Evolutionary conservation across 2,113 vertebrate genomes (phyloP).

Genomic region (Procavia capensis): DNA sequence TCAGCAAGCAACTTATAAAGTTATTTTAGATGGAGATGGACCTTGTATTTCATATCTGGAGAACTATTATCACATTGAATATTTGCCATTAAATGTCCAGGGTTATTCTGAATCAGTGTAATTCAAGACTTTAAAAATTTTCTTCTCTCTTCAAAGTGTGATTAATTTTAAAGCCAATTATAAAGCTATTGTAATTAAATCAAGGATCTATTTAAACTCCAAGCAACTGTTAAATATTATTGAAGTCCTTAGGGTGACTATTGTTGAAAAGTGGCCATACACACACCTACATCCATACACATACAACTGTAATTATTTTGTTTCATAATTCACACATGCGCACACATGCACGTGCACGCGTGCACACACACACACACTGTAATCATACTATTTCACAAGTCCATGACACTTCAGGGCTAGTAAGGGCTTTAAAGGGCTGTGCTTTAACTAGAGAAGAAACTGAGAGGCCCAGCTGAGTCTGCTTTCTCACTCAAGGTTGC

Average conservation of each 20-base stretch:
- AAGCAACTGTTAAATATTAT: conserved; percentile 65
- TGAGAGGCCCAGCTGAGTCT: neutral
- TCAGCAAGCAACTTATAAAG: neutral
- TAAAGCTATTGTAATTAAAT: conserved; percentile 74
- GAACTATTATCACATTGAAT: neutral
- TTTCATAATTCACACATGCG: neutral
- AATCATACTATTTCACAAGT: neutral
- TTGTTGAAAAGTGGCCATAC: neutral
- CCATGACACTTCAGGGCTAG: neutral
- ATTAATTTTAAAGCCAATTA: conserved; percentile 79
- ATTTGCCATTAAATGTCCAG: neutral
- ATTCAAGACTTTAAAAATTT: neutral
- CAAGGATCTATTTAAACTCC: conserved; percentile 67
- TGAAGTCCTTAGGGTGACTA: conserved; percentile 49
- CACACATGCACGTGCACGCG: neutral
- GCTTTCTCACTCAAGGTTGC: neutral
- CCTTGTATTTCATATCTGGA: neutral
- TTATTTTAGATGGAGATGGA: neutral
- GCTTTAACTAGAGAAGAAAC: conserved; percentile 8
- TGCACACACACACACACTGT: neutral
- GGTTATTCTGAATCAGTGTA: conserved; percentile 38
- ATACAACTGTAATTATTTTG: neutral
- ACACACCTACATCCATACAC: neutral
- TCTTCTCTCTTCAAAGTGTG: conserved; percentile 60
- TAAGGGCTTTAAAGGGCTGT: neutral